phyloP scores from a whole-genome alignment of 2,113 vertebrate genomes.

The Papio anubis region DNA sequence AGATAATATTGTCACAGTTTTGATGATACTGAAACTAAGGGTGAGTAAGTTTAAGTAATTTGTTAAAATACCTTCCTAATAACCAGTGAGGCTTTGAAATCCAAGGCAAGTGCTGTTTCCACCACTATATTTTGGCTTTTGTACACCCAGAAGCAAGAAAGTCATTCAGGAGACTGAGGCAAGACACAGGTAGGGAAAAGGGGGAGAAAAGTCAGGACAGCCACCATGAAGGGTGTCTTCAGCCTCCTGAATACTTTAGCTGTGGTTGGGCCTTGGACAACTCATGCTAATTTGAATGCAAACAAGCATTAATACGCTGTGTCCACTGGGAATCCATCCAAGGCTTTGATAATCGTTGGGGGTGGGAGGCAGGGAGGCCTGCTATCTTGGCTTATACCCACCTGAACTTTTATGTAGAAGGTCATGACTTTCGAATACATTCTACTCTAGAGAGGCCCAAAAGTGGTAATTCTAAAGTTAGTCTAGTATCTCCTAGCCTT shows the following conservation, averaged over 20 bases:
- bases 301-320: background rate
- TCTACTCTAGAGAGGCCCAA: background rate
- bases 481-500: background rate
- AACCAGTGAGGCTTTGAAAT: background rate
- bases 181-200: background rate
- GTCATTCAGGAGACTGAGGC: background rate
- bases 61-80: background rate
- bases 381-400: background rate
- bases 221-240: background rate
- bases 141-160: background rate
- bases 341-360: background rate
- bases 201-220: background rate
- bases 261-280: background rate
- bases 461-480: background rate
- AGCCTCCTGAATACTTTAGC: background rate
- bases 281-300: background rate
- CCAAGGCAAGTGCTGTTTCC: background rate
- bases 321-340: background rate
- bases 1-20: background rate
- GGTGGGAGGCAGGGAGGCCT: background rate
- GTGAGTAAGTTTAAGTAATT: background rate
- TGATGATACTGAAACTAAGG: background rate
- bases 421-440: background rate
- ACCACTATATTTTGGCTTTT: background rate
- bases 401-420: background rate